These are phyloP conservation scores for Dipodomys spectabilis DNA, from an alignment of 2,113 vertebrate genomes.

Conservation along the genomic window DNA sequence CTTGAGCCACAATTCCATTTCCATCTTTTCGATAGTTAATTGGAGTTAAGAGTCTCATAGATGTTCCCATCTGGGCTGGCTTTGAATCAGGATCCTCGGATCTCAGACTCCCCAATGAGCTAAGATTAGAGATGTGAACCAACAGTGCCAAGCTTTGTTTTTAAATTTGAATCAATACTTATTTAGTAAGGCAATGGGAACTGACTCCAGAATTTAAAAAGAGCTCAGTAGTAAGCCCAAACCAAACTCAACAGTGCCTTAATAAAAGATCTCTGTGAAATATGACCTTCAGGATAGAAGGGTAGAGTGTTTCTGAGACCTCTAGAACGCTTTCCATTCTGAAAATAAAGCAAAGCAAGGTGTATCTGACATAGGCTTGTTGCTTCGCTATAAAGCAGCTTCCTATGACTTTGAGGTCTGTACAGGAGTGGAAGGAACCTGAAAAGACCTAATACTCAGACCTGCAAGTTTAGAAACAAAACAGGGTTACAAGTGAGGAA, in stretches of 20 bases:
- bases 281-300: neutral
- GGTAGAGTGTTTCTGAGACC: neutral
- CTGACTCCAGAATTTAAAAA: neutral
- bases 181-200: neutral
- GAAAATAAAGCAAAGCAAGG: neutral
- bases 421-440: neutral
- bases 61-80: no score
- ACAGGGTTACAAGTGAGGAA: neutral
- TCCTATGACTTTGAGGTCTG: neutral
- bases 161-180: neutral
- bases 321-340: neutral
- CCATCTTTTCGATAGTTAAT: no score
- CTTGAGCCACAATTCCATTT: no score
- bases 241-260: neutral
- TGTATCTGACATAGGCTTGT: neutral
- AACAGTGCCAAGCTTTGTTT: neutral
- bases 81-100: no score
- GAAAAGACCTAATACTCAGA: neutral
- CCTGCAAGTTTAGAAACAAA: neutral
- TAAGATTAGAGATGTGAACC: no score
- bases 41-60: no score
- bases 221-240: neutral
- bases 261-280: neutral
- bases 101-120: no score
- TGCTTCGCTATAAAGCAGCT: conserved; percentile 10